Evolutionary conservation across 2,888 invertebrate species (phyloP), one percentile per base, ranked within the genome.

Genomic region (Pristionchus mayeri): DNA sequence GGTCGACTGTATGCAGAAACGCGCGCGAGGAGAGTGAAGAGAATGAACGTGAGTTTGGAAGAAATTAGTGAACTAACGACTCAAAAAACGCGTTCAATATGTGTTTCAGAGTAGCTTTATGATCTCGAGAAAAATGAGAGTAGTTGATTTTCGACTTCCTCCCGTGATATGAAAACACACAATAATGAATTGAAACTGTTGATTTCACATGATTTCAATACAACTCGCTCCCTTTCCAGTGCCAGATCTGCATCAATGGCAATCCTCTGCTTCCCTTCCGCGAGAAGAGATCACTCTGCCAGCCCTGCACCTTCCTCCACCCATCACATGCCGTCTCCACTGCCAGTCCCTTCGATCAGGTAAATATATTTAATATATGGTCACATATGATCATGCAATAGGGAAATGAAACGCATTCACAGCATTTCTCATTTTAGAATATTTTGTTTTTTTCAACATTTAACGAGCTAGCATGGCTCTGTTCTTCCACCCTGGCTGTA

Each of bases 201-300:
- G 57, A 6, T n/a, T 24, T 57, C 11, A 57, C 7, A 21, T 24
- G 24, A 57, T 4, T 54, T 18, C 21, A 54, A 54, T 4, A 54
- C 21, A 7, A 37, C 34, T 67, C 34, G 9, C 34, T 18, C 57
- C 57, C 7, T 24, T n/a, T 86, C 52, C 81, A 86, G 84, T 90
- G 90, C 81, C 88, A 88, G 67, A 48, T 89, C 27, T 90, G 90
- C 82, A 75, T 90, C 57, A 87, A 88, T 71, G 90, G 90, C 30
- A 54, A 84, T 13, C 85, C 86, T 2, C 67, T 86, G 1, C 57
- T 75, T 0, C 40, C 60, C n/a, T 76, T 54, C 78, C 52, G 86
- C n/a, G 50, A 84, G 75, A 86, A 86, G 52, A 85, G 86, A 6
- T 80, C 80, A 21, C 34, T 80, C 27, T 84, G 84, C 30, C 84